Base-by-base conservation (phyloP, 2,888 invertebrate genomes). In the Ophioninae sp. region DNA sequence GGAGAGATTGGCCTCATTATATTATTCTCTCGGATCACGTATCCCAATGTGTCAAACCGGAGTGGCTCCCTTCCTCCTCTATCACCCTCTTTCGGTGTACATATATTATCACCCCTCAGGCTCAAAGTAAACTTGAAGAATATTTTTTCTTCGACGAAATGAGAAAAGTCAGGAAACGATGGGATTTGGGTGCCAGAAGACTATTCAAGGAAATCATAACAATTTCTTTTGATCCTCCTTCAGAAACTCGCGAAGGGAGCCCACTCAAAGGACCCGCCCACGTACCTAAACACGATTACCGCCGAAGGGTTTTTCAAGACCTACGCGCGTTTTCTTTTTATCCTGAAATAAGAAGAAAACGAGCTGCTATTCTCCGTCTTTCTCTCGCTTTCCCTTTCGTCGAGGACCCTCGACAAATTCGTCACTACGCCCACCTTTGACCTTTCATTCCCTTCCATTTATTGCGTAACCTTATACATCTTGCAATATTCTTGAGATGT, bases 1-100 rank as follows among this genome's bases (percentile, higher is more conserved):
- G 41, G 20, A 41, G 39, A n/a, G 30, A 57, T 13, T 10, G 17
- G 64, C 65, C 70, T 61, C 13, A n/a, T 82, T 62, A 79, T 70
- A n/a, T 79, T 62, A 79, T 70, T 79, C 72, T 80, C 68, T 82
- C 76, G 41, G 62, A 82, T 73, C 82, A 84, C 73, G 77, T 74
- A 50, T 83, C 68, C 10, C 81, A 68, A 68, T 39, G 59, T 69
- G 69, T 37, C 73, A 81, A 56, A 72, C 75, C 75, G 75, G 37
- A 68, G 72, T 62, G 65, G 73, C 23, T 69, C 62, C 44, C 20
- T 39, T 64, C 56, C 78, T n/a, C 23, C 64, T 76, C 62, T 57
- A 67, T 72, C 75, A 65, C 50, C 30, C 41, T 73, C 50, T 17
- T n/a, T 50, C 23, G n/a, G 0, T 13, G 17, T n/a, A 30, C 39